Base-by-base conservation (phyloP, 1,140 invertebrate species). In the Orius insidiosus region DNA sequence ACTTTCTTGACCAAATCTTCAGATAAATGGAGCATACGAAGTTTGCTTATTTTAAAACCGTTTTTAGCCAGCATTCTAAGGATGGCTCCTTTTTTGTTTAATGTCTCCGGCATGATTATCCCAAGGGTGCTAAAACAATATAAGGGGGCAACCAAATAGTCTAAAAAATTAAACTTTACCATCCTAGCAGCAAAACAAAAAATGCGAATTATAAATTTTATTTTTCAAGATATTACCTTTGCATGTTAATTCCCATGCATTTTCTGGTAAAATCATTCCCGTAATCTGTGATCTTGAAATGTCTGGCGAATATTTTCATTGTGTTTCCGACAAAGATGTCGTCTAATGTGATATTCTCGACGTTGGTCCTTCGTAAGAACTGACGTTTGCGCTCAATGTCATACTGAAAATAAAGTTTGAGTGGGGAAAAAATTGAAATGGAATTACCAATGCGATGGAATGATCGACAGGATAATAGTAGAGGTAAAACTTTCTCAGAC, bases 261-360 rank as follows among this genome's bases (percentile, higher is more conserved):
- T 63, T 68, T 55, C 64, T 71, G 0, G 78, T 80, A 16, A 59
- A 56, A 46, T 67, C 72, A 65, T 88, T 81, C 2, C 72, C 84
- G 65, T 79, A 88, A 62, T 80, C 78, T 18, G 72, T 68, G 43
- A 90, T 75, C 58, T 76, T 80, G 34, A 90, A 74, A 51, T 78
- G 71, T 36, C 85, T 64, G 5, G 80, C 78, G 56, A 84, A 76
- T 54, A 92, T 74, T 50, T 74, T 78, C 3, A 90, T 63, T 13
- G 75, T 74, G 47, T 76, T 76, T 6, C 83, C 83, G 39, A 88
- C 66, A 58, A 76, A 85, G 56, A 92, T 72, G 62, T 80, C 76
- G 18, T 73, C 70, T 13, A 74, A 58, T 9, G 64, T 63, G 10
- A 89, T 58, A 30, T 72, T 75, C 41, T 78, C 71, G 30, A 78